Evolutionary conservation across 1,140 invertebrate species (phyloP).

Genomic region (Maniola jurtina): DNA sequence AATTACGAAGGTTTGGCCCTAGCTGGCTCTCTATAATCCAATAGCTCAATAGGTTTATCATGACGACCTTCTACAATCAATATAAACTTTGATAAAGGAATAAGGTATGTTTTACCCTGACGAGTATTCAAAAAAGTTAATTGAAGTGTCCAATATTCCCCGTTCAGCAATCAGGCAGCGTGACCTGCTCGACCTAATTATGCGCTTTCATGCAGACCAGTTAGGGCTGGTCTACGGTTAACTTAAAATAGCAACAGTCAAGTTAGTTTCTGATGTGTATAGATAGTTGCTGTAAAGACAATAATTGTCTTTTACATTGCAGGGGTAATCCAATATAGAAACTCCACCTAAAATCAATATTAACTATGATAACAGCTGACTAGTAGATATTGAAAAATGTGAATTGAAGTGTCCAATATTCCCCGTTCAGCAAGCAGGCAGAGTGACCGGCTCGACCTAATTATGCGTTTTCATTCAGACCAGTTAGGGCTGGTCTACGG

Average conservation of each 20-base stretch:
- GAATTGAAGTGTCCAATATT: slow-evolving; percentile 24
- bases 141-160: neutral
- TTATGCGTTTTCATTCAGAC: slow-evolving; percentile 24
- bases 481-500: neutral
- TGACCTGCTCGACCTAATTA: slow-evolving; percentile 31
- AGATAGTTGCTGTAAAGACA: too few relatives aligned
- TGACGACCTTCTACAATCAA: too few relatives aligned
- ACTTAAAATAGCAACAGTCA: neutral
- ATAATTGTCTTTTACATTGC: too few relatives aligned
- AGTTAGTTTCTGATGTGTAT: too few relatives aligned
- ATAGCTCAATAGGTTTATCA: too few relatives aligned
- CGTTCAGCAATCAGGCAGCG: slow-evolving; percentile 1
- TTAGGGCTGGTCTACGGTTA: neutral
- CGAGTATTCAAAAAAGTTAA: neutral
- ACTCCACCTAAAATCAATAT: neutral
- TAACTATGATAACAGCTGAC: too few relatives aligned
- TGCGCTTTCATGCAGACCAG: slow-evolving; percentile 17
- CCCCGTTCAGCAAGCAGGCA: slow-evolving; percentile 8
- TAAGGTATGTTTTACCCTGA: too few relatives aligned
- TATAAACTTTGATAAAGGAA: too few relatives aligned
- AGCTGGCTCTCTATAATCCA: too few relatives aligned
- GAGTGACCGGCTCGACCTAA: slow-evolving; percentile 28
- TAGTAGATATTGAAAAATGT: neutral
- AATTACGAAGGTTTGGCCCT: too few relatives aligned
- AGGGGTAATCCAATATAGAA: too few relatives aligned